phyloP scores from a whole-genome alignment of 2,797 vertebrate species.

The Poecilia gillii region DNA sequence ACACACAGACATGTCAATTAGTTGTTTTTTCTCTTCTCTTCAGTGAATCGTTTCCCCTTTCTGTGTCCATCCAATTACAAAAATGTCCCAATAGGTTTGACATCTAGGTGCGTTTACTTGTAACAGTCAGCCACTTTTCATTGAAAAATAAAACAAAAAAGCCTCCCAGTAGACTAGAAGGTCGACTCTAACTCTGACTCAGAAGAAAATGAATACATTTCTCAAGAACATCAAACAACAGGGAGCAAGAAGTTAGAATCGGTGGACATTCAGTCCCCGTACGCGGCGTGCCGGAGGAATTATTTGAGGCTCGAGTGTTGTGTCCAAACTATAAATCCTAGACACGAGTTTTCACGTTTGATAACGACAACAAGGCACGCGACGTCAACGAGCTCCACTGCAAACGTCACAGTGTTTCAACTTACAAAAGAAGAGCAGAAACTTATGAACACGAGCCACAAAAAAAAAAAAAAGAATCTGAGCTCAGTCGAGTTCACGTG shows the following conservation, averaged over 20 bases:
- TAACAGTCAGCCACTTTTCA: background rate
- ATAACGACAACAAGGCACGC: no score
- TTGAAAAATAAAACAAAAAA: background rate
- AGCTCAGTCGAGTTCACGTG: background rate
- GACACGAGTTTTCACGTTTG: background rate
- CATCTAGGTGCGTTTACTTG: background rate
- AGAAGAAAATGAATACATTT: conserved; percentile 1
- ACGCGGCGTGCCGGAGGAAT: background rate
- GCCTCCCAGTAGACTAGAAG: no score
- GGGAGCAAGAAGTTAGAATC: background rate
- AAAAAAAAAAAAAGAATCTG: background rate
- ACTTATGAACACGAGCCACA: background rate
- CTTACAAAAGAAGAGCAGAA: background rate
- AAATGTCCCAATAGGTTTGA: background rate
- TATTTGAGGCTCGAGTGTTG: background rate
- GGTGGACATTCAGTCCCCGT: background rate
- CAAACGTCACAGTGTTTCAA: background rate
- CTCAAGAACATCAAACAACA: no score
- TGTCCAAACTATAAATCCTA: background rate
- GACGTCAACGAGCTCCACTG: background rate
- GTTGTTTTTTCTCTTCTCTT: conserved; percentile 26
- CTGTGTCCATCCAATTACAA: background rate
- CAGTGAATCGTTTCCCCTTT: conserved; percentile 13
- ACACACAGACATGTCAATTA: conserved; percentile 36
- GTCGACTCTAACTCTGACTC: no score